Percentiles rank a stretch among this genome's conserved stretches.
phyloP scores from a whole-genome alignment of 2,797 vertebrate genomes.

The Macrochelys suwanniensis region DNA sequence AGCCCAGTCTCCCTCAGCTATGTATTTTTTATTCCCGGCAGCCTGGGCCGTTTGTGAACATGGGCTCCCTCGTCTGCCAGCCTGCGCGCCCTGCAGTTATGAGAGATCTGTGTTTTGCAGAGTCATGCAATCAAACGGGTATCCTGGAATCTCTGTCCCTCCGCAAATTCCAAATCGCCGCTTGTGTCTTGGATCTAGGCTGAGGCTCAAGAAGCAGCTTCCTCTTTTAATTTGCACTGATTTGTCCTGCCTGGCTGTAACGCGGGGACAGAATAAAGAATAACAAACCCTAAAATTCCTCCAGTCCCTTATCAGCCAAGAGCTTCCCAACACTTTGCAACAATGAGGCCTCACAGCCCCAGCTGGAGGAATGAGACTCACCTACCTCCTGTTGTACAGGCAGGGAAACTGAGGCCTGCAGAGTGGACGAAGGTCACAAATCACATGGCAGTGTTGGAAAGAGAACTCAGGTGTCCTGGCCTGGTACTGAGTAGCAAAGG shows the following conservation, averaged over 20 bases:
- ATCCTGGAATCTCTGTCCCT: background rate
- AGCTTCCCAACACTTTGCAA: background rate
- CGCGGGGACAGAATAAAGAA: background rate
- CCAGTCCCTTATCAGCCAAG: background rate
- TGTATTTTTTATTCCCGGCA: background rate
- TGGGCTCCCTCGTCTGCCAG: background rate
- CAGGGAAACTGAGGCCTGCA: background rate
- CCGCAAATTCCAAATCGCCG: background rate
- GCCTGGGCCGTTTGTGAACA: background rate
- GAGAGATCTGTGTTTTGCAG: background rate
- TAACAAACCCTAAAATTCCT: background rate
- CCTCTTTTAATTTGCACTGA: background rate
- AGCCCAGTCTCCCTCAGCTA: background rate
- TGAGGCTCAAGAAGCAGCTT: background rate
- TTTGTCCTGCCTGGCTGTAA: background rate
- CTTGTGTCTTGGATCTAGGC: background rate
- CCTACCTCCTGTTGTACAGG: background rate
- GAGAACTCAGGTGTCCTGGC: background rate
- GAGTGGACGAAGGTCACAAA: background rate
- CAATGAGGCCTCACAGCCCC: background rate
- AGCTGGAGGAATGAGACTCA: too few species aligned
- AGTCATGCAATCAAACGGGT: background rate
- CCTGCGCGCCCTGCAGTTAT: background rate
- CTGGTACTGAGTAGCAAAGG: background rate
- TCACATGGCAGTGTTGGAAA: background rate